A percentile compares a stretch with the other conserved stretches of the same genome.
These are phyloP conservation scores for Branchellion lobata DNA, from an alignment of 2,888 invertebrate species.

Conservation along the genomic window DNA sequence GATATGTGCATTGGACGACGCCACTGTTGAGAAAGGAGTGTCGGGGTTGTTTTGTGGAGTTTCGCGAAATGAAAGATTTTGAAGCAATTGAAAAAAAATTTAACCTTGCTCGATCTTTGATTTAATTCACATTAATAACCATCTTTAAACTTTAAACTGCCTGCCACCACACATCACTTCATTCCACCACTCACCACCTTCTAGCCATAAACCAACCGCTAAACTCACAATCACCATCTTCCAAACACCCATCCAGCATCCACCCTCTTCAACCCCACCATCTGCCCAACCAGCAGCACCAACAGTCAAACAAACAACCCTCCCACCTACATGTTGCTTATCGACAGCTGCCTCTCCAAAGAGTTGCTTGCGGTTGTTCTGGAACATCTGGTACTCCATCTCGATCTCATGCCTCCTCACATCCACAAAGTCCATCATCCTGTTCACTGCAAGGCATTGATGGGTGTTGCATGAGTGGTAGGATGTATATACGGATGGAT, in stretches of 20 bases:
- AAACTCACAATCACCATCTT: no score
- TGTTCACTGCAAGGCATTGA: constrained; percentile 88
- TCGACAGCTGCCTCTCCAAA: constrained; percentile 31
- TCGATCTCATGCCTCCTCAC: constrained; percentile 86
- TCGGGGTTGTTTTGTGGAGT: not conserved
- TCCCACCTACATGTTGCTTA: not conserved
- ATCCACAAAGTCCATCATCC: constrained; percentile 77
- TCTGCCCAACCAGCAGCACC: no score
- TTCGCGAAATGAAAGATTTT: not conserved
- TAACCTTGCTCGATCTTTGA: no score
- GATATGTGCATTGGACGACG: constrained; percentile 70
- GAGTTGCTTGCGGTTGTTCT: constrained; percentile 55
- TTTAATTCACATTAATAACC: not conserved
- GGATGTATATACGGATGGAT: not conserved
- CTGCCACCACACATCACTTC: not conserved
- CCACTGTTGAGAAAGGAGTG: constrained; percentile 66
- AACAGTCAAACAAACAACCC: no score
- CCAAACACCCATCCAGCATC: no score
- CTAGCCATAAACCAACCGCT: no score
- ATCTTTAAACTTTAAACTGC: not conserved
- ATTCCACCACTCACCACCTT: no score
- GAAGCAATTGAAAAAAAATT: not conserved
- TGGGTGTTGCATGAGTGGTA: constrained; percentile 61
- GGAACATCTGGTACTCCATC: constrained; percentile 69
- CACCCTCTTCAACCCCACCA: no score